Conservation (phyloP, 2,113 vertebrate species). For the Daboia siamensis region DNA sequence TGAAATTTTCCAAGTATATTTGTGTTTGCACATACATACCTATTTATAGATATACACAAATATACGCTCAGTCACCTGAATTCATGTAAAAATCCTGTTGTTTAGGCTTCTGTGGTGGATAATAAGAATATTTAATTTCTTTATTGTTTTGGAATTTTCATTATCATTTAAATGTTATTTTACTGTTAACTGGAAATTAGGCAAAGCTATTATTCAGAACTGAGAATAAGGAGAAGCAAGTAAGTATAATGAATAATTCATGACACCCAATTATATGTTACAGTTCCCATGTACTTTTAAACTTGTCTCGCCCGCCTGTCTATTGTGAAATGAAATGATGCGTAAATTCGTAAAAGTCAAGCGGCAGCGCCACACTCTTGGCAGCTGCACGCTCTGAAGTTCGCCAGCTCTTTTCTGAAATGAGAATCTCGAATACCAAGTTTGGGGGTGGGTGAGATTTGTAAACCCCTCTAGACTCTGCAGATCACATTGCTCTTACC, state of each 20-base stretch:
- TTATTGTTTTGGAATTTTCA: slow-evolving; percentile 74
- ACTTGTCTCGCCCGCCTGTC: slow-evolving; percentile 64
- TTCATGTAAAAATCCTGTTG: slow-evolving; percentile 54
- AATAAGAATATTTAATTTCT: slow-evolving; percentile 71
- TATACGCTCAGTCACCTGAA: background rate
- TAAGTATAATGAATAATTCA: slow-evolving; percentile 78
- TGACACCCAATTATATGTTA: slow-evolving; percentile 65
- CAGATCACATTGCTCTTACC: background rate
- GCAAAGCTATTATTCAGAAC: slow-evolving; percentile 74
- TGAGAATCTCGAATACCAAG: background rate
- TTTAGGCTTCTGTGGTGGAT: slow-evolving; percentile 70
- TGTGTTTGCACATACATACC: background rate
- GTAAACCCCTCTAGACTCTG: background rate
- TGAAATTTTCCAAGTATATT: slow-evolving; percentile 1
- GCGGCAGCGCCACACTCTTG: background rate
- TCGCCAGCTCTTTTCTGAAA: background rate
- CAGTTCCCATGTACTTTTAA: slow-evolving; percentile 61
- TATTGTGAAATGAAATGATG: slow-evolving; percentile 29
- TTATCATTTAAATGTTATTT: slow-evolving; percentile 82
- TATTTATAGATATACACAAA: background rate
- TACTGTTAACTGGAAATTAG: slow-evolving; percentile 79
- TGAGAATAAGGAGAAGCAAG: slow-evolving; percentile 68
- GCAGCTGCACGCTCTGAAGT: slow-evolving; percentile 1
- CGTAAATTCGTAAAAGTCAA: background rate
- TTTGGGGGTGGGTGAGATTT: background rate